These are phyloP conservation scores for Liodrosophila aerea DNA, from an alignment of 2,888 invertebrate species.

Conservation along the genomic window DNA sequence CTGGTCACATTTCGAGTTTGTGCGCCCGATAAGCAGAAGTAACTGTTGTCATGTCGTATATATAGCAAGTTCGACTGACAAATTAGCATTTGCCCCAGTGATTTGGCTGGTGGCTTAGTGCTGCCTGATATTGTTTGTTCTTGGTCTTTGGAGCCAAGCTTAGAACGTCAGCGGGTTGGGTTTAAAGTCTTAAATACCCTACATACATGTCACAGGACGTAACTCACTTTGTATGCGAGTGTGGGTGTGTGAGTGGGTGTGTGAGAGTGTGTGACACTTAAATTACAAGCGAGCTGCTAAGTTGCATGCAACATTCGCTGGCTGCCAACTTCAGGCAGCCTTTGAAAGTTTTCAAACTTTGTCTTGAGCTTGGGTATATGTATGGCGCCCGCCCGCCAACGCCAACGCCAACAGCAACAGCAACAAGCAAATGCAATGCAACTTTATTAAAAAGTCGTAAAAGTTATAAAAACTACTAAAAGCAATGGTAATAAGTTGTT, in stretches of 20 bases:
- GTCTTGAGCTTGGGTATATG: slow-evolving; percentile 50
- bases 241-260: slow-evolving; percentile 4
- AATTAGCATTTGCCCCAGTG: slow-evolving; percentile 67
- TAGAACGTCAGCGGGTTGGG: slow-evolving; percentile 57
- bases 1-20: slow-evolving; percentile 26
- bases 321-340: slow-evolving; percentile 28
- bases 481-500: slow-evolving; percentile 75
- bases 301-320: slow-evolving; percentile 27
- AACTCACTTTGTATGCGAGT: slow-evolving; percentile 41
- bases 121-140: slow-evolving; percentile 30
- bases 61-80: slow-evolving; percentile 17
- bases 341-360: slow-evolving; percentile 55
- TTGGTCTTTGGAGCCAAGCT: slow-evolving; percentile 32
- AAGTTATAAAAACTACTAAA: slow-evolving; percentile 75
- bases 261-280: slow-evolving; percentile 19
- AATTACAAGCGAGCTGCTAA: slow-evolving; percentile 37
- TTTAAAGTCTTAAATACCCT: slow-evolving; percentile 63
- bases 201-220: slow-evolving; percentile 56
- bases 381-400: not conserved
- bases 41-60: slow-evolving; percentile 16
- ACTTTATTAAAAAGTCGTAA: slow-evolving; percentile 77
- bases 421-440: slow-evolving; percentile 71
- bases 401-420: slow-evolving; percentile 24
- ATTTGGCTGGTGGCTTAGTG: slow-evolving; percentile 40
- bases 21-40: slow-evolving; percentile 42